Percentiles rank a stretch among this genome's conserved stretches.
phyloP scores from a whole-genome alignment of 2,888 invertebrate genomes.

The Hermodice carunculata region DNA sequence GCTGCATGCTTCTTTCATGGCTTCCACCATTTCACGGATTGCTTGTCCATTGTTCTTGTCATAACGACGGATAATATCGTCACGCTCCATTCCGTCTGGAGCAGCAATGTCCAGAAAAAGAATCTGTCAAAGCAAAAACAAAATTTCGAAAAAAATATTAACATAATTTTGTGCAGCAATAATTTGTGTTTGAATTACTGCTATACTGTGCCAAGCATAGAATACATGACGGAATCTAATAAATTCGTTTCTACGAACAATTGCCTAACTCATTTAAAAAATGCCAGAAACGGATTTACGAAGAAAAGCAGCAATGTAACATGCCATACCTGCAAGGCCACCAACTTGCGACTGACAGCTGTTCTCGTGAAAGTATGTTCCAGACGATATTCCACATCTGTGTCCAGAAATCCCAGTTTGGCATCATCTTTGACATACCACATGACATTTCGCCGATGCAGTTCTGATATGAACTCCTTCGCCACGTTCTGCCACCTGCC shows the following conservation, averaged over 20 bases:
- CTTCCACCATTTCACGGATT: conserved; percentile 50
- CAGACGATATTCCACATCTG: conserved; percentile 52
- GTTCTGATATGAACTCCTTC: conserved; percentile 54
- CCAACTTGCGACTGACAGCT: conserved; percentile 55
- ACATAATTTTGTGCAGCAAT: no score
- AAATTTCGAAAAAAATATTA: no score
- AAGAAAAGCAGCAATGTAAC: no score
- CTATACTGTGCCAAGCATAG: no score
- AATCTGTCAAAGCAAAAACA: no score
- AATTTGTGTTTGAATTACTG: no score
- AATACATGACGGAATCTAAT: no score
- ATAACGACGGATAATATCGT: conserved; percentile 51
- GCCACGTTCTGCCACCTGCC: conserved; percentile 58
- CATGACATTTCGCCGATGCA: conserved; percentile 56
- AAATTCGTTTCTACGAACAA: no score
- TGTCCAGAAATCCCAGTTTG: conserved; percentile 52
- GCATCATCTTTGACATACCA: conserved; percentile 63
- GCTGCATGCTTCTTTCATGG: conserved; percentile 52
- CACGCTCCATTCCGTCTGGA: conserved; percentile 45
- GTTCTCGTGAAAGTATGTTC: conserved; percentile 47
- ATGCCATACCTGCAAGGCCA: conserved; percentile 57
- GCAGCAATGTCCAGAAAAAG: no score
- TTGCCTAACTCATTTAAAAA: no score
- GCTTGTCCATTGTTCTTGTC: conserved; percentile 56
- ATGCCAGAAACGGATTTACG: no score